Conservation (phyloP, 2,113 vertebrate genomes). For the cat (Felis catus) region F.catus_Fca126_mat1.0 CM031417.1:52634501-52635000, state of each 20-base stretch:
- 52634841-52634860: too few relatives aligned
- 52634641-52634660: background rate
- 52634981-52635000: background rate
- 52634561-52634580: background rate
- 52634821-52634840: background rate
- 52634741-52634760: background rate
- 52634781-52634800: background rate
- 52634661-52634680: background rate
- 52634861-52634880: background rate
- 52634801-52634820: background rate
- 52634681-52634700: background rate
- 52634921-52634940: background rate
- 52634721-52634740: background rate
- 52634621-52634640: background rate
- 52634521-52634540: constrained; percentile 19
- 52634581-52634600: background rate
- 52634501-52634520: background rate
- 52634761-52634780: background rate
- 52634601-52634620: background rate
- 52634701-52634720: background rate
- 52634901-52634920: background rate
- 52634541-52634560: background rate
- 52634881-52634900: background rate
- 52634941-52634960: background rate
- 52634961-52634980: background rate